Evolutionary conservation across 2,888 invertebrate genomes (phyloP).

Genomic region (Candidula unifasciata): DNA sequence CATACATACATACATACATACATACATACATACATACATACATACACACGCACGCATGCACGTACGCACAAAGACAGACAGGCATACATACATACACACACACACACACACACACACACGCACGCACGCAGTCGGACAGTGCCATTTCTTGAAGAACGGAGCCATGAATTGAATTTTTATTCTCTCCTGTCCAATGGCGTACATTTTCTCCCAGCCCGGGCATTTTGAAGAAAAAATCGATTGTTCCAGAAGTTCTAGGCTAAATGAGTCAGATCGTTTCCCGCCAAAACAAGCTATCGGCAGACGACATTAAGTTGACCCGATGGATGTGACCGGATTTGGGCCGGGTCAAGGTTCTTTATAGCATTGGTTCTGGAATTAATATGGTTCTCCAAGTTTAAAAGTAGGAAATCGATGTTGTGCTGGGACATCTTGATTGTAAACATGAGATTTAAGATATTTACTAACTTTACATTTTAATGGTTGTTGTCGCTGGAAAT

Average conservation of each 20-base stretch:
- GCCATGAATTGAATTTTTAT: no score
- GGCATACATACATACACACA: background rate
- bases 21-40: background rate
- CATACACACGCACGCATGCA: background rate
- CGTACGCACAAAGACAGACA: background rate
- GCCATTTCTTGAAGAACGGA: no score
- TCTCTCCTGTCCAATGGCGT: no score
- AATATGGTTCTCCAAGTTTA: background rate
- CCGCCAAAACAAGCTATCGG: slow-evolving; percentile 31
- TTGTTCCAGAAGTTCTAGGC: slow-evolving; percentile 20
- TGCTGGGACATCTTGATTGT: no score
- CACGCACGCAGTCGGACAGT: no score
- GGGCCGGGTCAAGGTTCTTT: slow-evolving; percentile 27
- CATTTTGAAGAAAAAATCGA: background rate
- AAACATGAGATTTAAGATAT: no score
- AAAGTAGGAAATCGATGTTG: no score
- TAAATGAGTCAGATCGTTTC: slow-evolving; percentile 22
- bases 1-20: background rate
- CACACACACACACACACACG: background rate
- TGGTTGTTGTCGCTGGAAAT: no score
- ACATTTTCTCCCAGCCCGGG: no score
- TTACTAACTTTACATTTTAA: no score
- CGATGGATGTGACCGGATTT: slow-evolving; percentile 5
- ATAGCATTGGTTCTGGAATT: background rate
- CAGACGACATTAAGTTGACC: slow-evolving; percentile 28